Conservation (phyloP, 2,113 vertebrate species). For the Thunnus thynnus region DNA sequence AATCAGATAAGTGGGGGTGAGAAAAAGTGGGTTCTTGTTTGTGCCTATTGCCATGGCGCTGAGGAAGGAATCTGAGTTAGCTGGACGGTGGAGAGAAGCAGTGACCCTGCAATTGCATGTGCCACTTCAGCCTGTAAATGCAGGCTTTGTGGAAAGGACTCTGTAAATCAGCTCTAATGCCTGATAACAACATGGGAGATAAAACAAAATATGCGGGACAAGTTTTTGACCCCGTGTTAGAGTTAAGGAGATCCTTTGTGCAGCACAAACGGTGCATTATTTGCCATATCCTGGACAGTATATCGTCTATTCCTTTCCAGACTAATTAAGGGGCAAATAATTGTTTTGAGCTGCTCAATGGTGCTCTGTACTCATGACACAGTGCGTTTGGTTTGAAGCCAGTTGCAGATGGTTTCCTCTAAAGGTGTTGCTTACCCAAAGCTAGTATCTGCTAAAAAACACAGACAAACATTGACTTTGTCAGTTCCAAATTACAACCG, state of each 20-base stretch:
- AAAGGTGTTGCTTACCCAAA: conserved; percentile 24
- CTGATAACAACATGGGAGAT: conserved; percentile 73
- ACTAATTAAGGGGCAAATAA: conserved; percentile 63
- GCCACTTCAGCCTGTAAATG: conserved; percentile 77
- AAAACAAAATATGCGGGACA: conserved; percentile 71
- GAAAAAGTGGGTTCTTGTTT: conserved; percentile 65
- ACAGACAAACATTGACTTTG: conserved; percentile 21
- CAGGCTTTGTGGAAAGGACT: conserved; percentile 72
- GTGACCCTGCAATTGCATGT: conserved; percentile 78
- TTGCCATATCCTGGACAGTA: conserved; percentile 51
- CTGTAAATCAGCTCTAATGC: conserved; percentile 73
- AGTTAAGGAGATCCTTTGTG: conserved; percentile 69
- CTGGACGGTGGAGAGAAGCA: conserved; percentile 66
- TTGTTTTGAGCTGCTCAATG: conserved; percentile 58
- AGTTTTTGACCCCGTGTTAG: conserved; percentile 58
- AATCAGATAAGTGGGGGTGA: conserved; percentile 66
- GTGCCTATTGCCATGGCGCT: conserved; percentile 53
- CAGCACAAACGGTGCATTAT: conserved; percentile 57
- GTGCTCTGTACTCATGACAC: conserved; percentile 50
- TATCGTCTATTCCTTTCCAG: conserved; percentile 54
- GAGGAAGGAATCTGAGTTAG: conserved; percentile 71
- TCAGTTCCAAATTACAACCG: conserved; percentile 11
- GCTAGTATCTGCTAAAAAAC: conserved; percentile 15
- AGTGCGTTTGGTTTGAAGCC: conserved; percentile 42
- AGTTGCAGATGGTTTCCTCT: conserved; percentile 28